Conservation (phyloP, 37 sponge, comb jelly and placozoan genomes). For the Geodia barretti region DNA sequence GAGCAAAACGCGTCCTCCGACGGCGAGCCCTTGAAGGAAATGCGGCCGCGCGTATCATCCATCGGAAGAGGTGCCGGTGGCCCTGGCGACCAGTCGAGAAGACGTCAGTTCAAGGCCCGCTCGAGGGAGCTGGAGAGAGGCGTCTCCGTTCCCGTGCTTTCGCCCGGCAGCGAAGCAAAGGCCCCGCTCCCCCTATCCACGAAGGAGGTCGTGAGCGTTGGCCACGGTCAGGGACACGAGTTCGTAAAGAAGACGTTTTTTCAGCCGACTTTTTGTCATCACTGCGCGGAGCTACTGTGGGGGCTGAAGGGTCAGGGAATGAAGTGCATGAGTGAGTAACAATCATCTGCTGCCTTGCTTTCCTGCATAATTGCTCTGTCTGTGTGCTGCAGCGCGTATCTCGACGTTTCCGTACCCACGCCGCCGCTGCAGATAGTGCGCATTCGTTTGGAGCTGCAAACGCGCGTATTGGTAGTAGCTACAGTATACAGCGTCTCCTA, state of each 20-base stretch:
- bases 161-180: neutral
- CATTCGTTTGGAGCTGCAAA: too few species aligned
- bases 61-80: too few species aligned
- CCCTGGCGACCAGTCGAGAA: neutral
- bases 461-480: too few species aligned
- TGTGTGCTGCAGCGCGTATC: too few species aligned
- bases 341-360: too few species aligned
- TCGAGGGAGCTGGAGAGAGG: constrained; percentile 30
- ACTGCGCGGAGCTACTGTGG: constrained; percentile 87
- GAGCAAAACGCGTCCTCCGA: too few species aligned
- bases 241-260: constrained; percentile 75
- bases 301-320: constrained; percentile 79
- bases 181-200: constrained; percentile 23
- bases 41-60: too few species aligned
- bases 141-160: constrained; percentile 26
- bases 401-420: too few species aligned
- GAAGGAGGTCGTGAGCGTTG: constrained; percentile 28
- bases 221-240: constrained; percentile 57
- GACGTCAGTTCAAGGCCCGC: constrained; percentile 31
- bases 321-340: constrained; percentile 68
- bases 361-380: too few species aligned
- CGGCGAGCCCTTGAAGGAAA: neutral
- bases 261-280: constrained; percentile 84
- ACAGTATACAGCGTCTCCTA: too few species aligned
- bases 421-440: too few species aligned